Evolutionary conservation across 1,140 invertebrate species (phyloP).

Genomic region (Anastatus disparis): DNA sequence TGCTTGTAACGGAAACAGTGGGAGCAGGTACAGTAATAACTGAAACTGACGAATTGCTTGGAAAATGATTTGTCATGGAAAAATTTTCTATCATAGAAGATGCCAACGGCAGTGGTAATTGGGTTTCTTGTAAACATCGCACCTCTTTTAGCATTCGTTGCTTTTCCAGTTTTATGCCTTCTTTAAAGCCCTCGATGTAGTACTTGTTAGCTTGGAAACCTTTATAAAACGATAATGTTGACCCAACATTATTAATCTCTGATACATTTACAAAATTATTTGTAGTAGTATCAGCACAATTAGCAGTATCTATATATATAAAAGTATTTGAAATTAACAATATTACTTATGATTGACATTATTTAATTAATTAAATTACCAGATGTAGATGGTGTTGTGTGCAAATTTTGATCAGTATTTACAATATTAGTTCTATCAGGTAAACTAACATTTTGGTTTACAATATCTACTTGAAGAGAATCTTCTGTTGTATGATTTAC

Average conservation of each 20-base stretch:
- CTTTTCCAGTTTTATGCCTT: conserved; percentile 30
- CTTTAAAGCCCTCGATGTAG: conserved; percentile 30
- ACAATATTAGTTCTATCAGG: conserved; percentile 50
- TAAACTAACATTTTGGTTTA: conserved; percentile 4
- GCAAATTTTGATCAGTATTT: conserved; percentile 54
- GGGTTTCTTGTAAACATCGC: conserved; percentile 32
- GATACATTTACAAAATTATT: conserved; percentile 54
- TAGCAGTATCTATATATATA: background rate
- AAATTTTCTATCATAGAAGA: conserved; percentile 52
- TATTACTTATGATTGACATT: background rate
- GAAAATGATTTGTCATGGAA: conserved; percentile 40
- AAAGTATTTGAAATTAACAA: background rate
- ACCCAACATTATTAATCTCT: conserved; percentile 47
- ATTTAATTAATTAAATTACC: conserved; percentile 47
- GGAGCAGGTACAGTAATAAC: conserved; percentile 44
- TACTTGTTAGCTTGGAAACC: conserved; percentile 43
- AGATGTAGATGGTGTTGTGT: conserved; percentile 50
- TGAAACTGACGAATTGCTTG: conserved; percentile 44
- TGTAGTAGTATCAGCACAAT: conserved; percentile 50
- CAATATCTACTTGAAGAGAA: background rate
- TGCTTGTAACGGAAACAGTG: conserved; percentile 46
- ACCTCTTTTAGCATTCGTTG: conserved; percentile 33
- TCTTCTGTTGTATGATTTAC: conserved; percentile 29
- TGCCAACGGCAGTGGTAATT: conserved; percentile 42
- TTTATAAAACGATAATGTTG: conserved; percentile 55